Evolutionary conservation across 2,113 vertebrate species (phyloP).

Genomic region (Elanoides forficatus): DNA sequence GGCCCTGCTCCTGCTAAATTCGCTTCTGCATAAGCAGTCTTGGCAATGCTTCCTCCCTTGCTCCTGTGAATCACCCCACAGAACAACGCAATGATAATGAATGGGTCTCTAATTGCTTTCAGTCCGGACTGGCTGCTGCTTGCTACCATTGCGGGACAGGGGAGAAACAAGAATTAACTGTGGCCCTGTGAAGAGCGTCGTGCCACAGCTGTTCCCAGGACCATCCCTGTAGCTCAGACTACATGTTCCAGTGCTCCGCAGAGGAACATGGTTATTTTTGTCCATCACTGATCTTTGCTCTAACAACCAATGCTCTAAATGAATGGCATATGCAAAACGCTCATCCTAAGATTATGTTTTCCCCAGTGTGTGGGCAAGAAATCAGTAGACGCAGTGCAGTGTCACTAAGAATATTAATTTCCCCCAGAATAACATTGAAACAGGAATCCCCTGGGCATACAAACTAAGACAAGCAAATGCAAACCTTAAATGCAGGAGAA

Average conservation of each 20-base stretch:
- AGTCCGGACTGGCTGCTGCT: not conserved
- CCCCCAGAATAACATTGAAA: not conserved
- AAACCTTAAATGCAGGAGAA: not conserved
- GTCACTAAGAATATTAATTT: not conserved
- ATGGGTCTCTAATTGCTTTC: not conserved
- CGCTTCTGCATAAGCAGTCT: rapidly evolving
- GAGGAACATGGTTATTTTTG: not conserved
- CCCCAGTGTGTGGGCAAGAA: not conserved
- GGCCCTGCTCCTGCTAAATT: not conserved
- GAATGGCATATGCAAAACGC: not conserved
- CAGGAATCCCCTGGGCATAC: not conserved
- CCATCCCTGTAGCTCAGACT: not conserved
- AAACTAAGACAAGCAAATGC: not conserved
- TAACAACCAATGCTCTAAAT: not conserved
- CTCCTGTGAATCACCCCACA: not conserved
- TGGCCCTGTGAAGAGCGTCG: not conserved
- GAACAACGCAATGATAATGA: not conserved
- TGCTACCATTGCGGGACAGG: not conserved
- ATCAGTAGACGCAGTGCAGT: not conserved
- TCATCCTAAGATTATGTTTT: not conserved
- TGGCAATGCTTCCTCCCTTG: not conserved
- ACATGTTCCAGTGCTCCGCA: rapidly evolving
- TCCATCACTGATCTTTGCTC: not conserved
- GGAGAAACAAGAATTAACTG: not conserved
- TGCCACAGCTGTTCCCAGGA: not conserved